Evolutionary conservation across 37 sponge, comb jelly and placozoan genomes (phyloP).

Genomic region (Halisarca cf. caerulea): DNA sequence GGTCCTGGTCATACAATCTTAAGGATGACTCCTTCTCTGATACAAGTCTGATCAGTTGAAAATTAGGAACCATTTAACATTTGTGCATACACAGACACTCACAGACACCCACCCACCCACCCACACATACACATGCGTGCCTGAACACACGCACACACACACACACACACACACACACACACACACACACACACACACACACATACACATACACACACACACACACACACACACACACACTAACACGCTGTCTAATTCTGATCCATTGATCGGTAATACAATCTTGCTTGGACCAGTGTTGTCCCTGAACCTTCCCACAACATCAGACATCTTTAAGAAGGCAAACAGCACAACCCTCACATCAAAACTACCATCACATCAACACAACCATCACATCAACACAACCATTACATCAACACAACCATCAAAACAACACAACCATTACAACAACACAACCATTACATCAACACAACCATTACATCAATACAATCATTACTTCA

Average conservation of each 20-base stretch:
- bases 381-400: too few relatives aligned
- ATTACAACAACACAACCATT: neutral
- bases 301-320: constrained; percentile 41
- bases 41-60: constrained; percentile 25
- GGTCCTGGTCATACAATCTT: constrained; percentile 13
- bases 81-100: too few relatives aligned
- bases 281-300: constrained; percentile 60
- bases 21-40: constrained; percentile 23
- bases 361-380: neutral
- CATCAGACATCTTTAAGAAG: constrained; percentile 37
- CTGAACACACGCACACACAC: too few relatives aligned
- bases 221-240: too few relatives aligned
- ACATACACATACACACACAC: too few relatives aligned
- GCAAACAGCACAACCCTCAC: too few relatives aligned
- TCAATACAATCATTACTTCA: neutral
- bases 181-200: too few relatives aligned
- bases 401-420: neutral
- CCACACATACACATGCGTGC: too few relatives aligned
- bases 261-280: constrained; percentile 64
- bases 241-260: constrained; percentile 61
- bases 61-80: too few relatives aligned
- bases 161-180: too few relatives aligned
- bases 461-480: too few relatives aligned
- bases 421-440: neutral
- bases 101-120: too few relatives aligned